phyloP scores from a whole-genome alignment of 2,797 vertebrate species.

The Columba guinea region DNA sequence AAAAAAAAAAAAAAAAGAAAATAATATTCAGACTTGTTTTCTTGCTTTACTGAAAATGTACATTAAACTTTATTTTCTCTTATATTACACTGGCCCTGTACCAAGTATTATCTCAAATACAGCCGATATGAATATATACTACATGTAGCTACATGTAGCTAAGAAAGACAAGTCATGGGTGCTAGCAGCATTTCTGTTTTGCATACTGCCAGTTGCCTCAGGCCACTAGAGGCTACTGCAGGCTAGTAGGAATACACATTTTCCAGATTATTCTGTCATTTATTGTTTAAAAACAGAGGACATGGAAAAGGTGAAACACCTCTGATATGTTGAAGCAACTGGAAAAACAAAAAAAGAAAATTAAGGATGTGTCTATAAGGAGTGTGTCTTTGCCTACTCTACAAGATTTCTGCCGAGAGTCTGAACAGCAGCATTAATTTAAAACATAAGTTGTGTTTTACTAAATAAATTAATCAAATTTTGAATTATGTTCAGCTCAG shows the following conservation, averaged over 20 bases:
- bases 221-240: conserved; percentile 69
- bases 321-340: neutral
- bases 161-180: neutral
- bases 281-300: neutral
- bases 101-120: neutral
- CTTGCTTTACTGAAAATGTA: neutral
- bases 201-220: conserved; percentile 28
- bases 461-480: neutral
- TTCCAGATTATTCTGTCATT: conserved; percentile 30
- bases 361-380: neutral
- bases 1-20: neutral
- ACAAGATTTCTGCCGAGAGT: neutral
- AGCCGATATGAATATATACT: neutral
- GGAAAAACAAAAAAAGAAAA: neutral
- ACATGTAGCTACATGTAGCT: neutral
- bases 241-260: conserved; percentile 35
- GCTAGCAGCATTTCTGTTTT: neutral
- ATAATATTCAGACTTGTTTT: neutral
- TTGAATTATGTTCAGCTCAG: neutral
- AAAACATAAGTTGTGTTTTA: neutral
- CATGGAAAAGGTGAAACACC: neutral
- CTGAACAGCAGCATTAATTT: neutral
- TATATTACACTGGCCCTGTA: neutral
- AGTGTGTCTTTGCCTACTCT: neutral
- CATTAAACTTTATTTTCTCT: neutral